phyloP scores from a whole-genome alignment of 2,797 vertebrate genomes.

The Vultur gryphus region DNA sequence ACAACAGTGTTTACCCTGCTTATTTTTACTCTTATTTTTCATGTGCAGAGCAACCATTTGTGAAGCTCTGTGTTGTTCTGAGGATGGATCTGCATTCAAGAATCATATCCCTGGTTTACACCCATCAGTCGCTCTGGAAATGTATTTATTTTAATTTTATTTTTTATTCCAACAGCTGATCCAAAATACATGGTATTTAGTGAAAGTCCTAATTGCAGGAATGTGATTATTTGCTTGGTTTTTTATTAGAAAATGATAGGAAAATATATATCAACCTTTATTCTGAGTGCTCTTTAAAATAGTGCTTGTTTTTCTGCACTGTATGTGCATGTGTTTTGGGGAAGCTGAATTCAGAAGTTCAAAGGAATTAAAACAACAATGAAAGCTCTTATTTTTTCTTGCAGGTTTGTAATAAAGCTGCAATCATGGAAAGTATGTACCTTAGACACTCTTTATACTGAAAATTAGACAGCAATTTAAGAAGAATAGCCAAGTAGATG shows the following conservation, averaged over 20 bases:
- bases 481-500: background rate
- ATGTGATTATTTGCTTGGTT: background rate
- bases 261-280: background rate
- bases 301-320: background rate
- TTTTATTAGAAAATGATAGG: background rate
- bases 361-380: background rate
- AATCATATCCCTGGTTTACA: background rate
- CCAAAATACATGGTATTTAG: background rate
- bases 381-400: background rate
- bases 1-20: background rate
- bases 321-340: background rate
- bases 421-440: background rate
- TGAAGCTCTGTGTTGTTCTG: background rate
- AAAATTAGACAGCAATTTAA: slow-evolving; percentile 2
- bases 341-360: background rate
- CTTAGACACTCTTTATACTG: background rate
- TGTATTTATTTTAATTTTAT: background rate
- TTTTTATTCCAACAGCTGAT: background rate
- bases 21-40: background rate
- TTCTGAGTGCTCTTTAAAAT: background rate
- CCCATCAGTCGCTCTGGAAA: background rate
- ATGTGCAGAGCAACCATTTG: background rate
- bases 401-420: background rate
- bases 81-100: background rate
- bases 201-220: background rate